These are phyloP conservation scores for Coelogynopora nodosa DNA, from an alignment of 2,888 invertebrate genomes.

Conservation along the genomic window DNA sequence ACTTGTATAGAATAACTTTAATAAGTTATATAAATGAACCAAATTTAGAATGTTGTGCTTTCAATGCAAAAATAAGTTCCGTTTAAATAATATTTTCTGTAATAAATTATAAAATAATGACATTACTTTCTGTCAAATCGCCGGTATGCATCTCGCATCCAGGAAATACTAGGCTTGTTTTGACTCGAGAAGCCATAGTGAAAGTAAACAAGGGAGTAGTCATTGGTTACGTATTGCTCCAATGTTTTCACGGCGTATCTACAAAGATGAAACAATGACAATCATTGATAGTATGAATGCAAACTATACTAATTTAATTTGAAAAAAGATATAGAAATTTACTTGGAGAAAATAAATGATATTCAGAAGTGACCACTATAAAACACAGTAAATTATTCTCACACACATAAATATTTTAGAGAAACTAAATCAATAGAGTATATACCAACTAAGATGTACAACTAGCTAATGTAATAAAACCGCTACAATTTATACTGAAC, in stretches of 20 bases:
- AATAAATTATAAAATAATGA: not conserved
- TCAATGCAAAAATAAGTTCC: too few species aligned
- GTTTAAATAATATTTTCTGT: not conserved
- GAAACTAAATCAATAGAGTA: not conserved
- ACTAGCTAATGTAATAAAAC: not conserved
- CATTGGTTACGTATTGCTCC: slow-evolving; percentile 94
- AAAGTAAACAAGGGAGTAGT: slow-evolving; percentile 95
- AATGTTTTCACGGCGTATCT: slow-evolving; percentile 88
- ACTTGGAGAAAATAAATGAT: too few species aligned
- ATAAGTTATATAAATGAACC: too few species aligned
- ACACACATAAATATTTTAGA: too few species aligned
- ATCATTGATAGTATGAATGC: not conserved
- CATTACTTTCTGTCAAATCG: slow-evolving; percentile 83
- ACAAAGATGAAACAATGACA: slow-evolving; percentile 35
- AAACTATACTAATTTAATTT: not conserved
- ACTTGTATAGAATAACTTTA: too few species aligned
- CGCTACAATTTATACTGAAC: too few species aligned
- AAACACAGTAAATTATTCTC: too few species aligned
- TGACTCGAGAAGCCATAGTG: slow-evolving; percentile 90
- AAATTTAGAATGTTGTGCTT: too few species aligned
- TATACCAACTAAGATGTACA: not conserved
- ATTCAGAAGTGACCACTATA: too few species aligned
- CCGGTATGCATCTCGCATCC: slow-evolving; percentile 93
- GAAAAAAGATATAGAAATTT: not conserved
- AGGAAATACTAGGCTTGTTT: slow-evolving; percentile 89